A percentile compares a stretch with the other conserved stretches of the same genome.
These are phyloP conservation scores for Euschistus heros DNA, from an alignment of 1,140 invertebrate species.

Conservation along the genomic window DNA sequence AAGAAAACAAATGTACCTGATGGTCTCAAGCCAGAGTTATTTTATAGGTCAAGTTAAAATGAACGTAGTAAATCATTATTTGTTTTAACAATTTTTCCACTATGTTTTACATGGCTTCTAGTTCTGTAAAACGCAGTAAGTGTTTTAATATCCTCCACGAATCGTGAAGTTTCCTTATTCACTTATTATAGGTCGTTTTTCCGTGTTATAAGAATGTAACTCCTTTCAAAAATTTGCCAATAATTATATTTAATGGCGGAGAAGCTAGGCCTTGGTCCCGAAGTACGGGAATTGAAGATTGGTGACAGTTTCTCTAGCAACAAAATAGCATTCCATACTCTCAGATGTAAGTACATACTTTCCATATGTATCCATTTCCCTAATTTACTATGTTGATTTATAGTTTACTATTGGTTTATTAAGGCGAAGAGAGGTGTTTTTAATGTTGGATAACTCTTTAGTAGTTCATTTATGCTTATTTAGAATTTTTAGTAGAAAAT, in stretches of 20 bases:
- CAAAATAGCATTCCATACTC: slow-evolving; percentile 67
- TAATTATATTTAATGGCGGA: slow-evolving; percentile 46
- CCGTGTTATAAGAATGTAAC: slow-evolving; percentile 22
- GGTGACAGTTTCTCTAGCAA: slow-evolving; percentile 67
- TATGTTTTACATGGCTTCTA: neutral
- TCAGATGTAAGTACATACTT: slow-evolving; percentile 62
- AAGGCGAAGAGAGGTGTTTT: no score
- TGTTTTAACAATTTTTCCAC: slow-evolving; percentile 4
- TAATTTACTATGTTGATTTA: neutral
- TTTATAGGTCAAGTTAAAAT: slow-evolving; percentile 26
- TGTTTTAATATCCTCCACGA: neutral
- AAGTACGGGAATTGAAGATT: slow-evolving; percentile 69
- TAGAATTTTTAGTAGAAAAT: neutral
- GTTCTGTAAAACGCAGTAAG: neutral
- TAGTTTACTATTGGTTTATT: neutral
- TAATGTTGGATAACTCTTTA: no score
- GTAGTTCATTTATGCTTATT: no score
- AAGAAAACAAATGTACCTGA: slow-evolving; percentile 26
- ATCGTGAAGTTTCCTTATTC: neutral
- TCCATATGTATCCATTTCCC: slow-evolving; percentile 26
- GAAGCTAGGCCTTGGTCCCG: slow-evolving; percentile 60
- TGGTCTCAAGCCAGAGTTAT: slow-evolving; percentile 25
- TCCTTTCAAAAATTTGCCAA: slow-evolving; percentile 15
- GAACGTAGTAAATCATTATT: neutral
- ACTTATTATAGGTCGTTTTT: neutral